Base-by-base conservation (phyloP, 30 jellyfish, hydroid and myxozoan species). In the Turritopsis dohrnii region DNA sequence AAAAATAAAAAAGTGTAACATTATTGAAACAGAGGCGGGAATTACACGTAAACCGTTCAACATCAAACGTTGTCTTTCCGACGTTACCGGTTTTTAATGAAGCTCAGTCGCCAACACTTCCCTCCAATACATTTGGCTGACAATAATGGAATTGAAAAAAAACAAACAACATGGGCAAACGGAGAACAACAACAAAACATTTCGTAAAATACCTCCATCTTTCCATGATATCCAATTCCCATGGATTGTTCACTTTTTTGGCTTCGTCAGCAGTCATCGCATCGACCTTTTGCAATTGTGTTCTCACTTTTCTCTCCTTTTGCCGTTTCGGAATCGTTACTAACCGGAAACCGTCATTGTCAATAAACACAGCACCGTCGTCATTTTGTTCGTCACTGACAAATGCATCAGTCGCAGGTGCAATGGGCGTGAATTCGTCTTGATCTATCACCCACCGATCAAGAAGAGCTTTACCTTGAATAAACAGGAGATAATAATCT, bases 181-280 rank as follows among this genome's bases (percentile, higher is more conserved):
- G n/a, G n/a, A n/a, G n/a, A n/a, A n/a, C n/a, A n/a, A n/a, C n/a
- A n/a, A n/a, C n/a, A n/a, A n/a, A n/a, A n/a, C n/a, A n/a, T n/a
- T n/a, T n/a, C n/a, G n/a, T n/a, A n/a, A n/a, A n/a, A n/a, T 85
- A 90, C 66, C 88, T 69, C 97, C 97, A 90, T 7, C 95, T 91
- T 28, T 90, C 84, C 28, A 23, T 66, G 82, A 81, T 66, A 8
- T 52, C 54, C 31, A 90, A 74, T 26, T 30, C 71, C 95, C 81
- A 80, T 0, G 97, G 97, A 71, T 86, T 60, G 25, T 54, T 29
- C 26, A 82, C 82, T 19, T 66, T 54, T 1, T 81, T 69, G 1
- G 80, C 97, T 71, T 90, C 92, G 29, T 66, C 81, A 30, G 75
- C 86, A 16, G 75, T 77, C 97, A 90, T 90, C 8, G 87, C 87